Evolutionary conservation across 2,113 vertebrate species (phyloP).

Genomic region (Rattus rattus): DNA sequence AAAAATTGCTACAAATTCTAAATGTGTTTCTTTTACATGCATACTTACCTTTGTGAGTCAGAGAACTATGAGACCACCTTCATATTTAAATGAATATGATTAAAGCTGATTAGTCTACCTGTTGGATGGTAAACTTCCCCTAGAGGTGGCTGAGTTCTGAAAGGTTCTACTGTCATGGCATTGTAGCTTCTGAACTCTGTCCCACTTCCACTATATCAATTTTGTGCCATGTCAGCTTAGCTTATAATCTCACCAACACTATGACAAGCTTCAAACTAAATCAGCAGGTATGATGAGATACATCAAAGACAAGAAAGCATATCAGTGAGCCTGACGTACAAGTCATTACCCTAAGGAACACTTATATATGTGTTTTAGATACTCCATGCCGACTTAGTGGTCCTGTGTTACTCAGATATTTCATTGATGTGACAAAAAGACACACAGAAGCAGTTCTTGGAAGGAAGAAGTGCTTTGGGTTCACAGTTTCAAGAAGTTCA

Average conservation of each 20-base stretch:
- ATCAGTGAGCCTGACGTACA: fast-evolving
- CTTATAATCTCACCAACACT: background rate
- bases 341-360: background rate
- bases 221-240: no score
- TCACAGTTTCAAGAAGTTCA: no score
- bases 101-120: background rate
- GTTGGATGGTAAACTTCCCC: background rate
- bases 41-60: background rate
- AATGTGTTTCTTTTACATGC: background rate
- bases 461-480: no score
- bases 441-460: no score
- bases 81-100: background rate
- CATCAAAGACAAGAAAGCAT: background rate
- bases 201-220: background rate
- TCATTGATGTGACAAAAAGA: background rate
- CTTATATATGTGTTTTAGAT: no score
- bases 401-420: background rate
- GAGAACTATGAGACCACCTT: background rate
- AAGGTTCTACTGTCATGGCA: background rate
- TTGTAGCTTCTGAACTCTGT: background rate
- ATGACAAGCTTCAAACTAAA: background rate
- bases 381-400: background rate
- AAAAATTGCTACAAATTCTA: background rate
- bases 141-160: background rate
- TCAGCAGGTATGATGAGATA: background rate